Evolutionary conservation across 2,797 vertebrate genomes (phyloP).

Genomic region (Paratrypauchen microcephalus): DNA sequence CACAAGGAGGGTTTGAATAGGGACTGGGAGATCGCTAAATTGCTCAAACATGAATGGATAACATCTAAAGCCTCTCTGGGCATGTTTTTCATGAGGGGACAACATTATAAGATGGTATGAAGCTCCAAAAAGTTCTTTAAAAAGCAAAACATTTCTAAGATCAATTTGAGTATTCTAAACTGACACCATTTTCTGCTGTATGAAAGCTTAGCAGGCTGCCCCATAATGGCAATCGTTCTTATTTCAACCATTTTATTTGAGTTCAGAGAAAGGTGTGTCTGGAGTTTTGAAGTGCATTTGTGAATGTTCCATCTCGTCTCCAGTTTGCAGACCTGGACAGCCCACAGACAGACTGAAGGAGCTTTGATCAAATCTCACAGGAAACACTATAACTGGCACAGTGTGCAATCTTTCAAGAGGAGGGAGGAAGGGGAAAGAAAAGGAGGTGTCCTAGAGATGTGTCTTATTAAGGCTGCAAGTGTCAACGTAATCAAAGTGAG

Average conservation of each 20-base stretch:
- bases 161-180: neutral
- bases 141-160: neutral
- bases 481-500: neutral
- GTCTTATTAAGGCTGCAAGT: neutral
- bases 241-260: conserved; percentile 25
- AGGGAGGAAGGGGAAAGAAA: conserved; percentile 6
- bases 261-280: conserved; percentile 12
- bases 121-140: too few relatives aligned
- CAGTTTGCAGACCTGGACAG: conserved; percentile 41
- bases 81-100: too few relatives aligned
- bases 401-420: conserved; percentile 68
- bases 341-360: neutral
- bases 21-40: too few relatives aligned
- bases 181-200: conserved; percentile 11
- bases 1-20: too few relatives aligned
- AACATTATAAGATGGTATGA: too few relatives aligned
- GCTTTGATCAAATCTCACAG: conserved; percentile 66
- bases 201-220: conserved; percentile 23
- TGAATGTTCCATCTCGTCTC: conserved; percentile 22
- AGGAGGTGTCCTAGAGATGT: neutral
- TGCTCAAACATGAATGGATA: too few relatives aligned
- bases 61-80: too few relatives aligned
- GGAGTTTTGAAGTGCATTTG: conserved; percentile 21
- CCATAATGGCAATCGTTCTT: conserved; percentile 19
- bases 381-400: conserved; percentile 56